Base-by-base conservation (phyloP, 2,888 invertebrate genomes). In the Patella depressa region DNA sequence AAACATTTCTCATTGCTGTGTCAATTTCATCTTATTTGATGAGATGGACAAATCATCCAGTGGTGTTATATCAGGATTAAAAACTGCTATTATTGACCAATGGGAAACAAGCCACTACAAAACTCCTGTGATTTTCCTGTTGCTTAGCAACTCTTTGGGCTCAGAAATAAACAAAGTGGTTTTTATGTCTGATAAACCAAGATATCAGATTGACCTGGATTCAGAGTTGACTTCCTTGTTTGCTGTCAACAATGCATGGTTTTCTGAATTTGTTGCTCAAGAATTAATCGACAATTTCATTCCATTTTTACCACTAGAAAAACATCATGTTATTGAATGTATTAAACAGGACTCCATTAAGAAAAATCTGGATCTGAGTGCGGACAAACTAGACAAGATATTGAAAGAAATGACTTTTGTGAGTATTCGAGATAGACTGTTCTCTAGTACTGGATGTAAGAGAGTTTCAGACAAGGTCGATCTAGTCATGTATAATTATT, bases 291-390 rank as follows among this genome's bases (percentile, higher is more conserved):
- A 87, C 45, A 74, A 76, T 9, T 84, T 85, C 76, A 84, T 89
- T 14, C 90, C 90, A 12, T 90, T 89, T 77, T 78, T 90, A 71
- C 90, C 90, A 3, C 83, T 90, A 2, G 88, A 88, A 53, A 85
- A 83, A 75, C 53, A 77, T 3, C 89, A 89, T 81, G 87, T 89
- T 9, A 78, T 81, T n/a, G 82, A 86, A 71, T 90, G 90, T 76
- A 86, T 88, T 72, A 80, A 83, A 59, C 78, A 81, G 53, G 87
- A 89, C 71, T 80, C 89, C 53, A 74, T 80, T 19, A 65, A 77
- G n/a, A 88, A 86, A 71, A 83, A 85, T 19, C 77, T 82, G 57
- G 79, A 84, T 65, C 83, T 84, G n/a, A 79, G 78, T 73, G 72
- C 75, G 5, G 80, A 80, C 19, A 79, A 86, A 53, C 80, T 86